Conservation (phyloP, 1,140 invertebrate genomes). For the Tenebrio molitor region DNA sequence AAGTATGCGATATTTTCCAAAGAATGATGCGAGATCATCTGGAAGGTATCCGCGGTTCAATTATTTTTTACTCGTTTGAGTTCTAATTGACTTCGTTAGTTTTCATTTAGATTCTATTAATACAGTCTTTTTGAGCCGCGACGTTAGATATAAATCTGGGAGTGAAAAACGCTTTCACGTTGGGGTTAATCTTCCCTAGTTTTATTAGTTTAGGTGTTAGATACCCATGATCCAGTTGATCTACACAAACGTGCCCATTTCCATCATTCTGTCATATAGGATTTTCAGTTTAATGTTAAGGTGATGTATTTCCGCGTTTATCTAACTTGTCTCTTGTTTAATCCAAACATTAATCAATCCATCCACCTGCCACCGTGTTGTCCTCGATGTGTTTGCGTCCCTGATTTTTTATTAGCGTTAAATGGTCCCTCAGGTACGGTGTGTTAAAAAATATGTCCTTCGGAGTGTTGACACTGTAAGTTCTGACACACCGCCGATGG, state of each 20-base stretch:
- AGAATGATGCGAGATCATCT: too few species aligned
- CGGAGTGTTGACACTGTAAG: not conserved
- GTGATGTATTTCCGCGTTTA: conserved; percentile 13
- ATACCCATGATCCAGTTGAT: conserved; percentile 10
- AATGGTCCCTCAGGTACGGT: conserved; percentile 9
- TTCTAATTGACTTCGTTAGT: too few species aligned
- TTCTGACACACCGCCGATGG: too few species aligned
- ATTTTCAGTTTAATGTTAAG: conserved; percentile 35
- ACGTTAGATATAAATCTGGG: not conserved
- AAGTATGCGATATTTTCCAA: too few species aligned
- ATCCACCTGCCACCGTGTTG: conserved; percentile 37
- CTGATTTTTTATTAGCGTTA: conserved; percentile 29
- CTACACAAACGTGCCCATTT: conserved; percentile 26
- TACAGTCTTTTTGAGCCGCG: too few species aligned
- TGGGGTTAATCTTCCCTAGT: not conserved
- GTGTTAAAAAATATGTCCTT: conserved; percentile 3
- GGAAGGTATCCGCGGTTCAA: too few species aligned
- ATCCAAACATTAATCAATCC: conserved; percentile 39
- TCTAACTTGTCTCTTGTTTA: conserved; percentile 36
- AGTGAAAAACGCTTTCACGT: not conserved
- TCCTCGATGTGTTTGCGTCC: conserved; percentile 29
- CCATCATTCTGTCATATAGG: conserved; percentile 22
- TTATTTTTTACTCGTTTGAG: too few species aligned
- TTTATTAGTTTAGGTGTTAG: conserved; percentile 14
- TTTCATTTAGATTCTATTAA: too few species aligned